Evolutionary conservation across 2,797 vertebrate species (phyloP), one percentile per base, ranked within the genome.

Genomic region (Streptopelia turtur): DNA sequence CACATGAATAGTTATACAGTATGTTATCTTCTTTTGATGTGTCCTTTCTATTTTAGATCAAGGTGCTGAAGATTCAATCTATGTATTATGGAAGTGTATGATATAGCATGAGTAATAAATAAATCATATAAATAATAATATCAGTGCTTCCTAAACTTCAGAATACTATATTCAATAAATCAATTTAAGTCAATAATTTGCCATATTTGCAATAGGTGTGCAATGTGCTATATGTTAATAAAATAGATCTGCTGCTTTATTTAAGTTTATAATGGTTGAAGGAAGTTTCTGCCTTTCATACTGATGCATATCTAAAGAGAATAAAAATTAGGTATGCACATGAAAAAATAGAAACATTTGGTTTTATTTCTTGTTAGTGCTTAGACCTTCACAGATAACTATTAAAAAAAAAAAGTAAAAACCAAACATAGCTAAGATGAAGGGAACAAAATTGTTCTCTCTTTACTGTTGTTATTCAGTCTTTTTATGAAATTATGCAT

Each of bases 21-120:
- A 61, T 25, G n/a, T 89, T 89, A n/a, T 81, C 52, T 66, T 69
- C 25, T 92, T 92, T 79, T 77, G 43, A 69, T 65, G 8, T 45
- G 24, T 72, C 52, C 68, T 90, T 94, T 88, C 41, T 90, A 28
- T 77, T 92, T 96, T 83, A 77, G 25, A 88, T 74, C 74, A 80
- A 72, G 37, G 52, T 83, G 33, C 15, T 83, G 77, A 89, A 74
- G 43, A 76, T 63, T 80, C 72, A 52, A 13, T 77, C 52, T 39
- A 39, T 39, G 33, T 49, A 75, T 80, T 69, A 74, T 43, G 20
- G 50, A 93, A 79, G 85, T 13, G 2, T 56, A 71, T 90, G 39
- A 83, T 43, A 41, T 41, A 41, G 8, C 47, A 81, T 15, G 20
- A 83, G 61, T 83, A 88, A 88, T 89, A 87, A 81, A 92, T 83